A percentile compares a stretch with the other conserved stretches of the same genome.
Conservation (phyloP, 2,113 vertebrate species). For the Ptilorrhoa leucosticta region DNA sequence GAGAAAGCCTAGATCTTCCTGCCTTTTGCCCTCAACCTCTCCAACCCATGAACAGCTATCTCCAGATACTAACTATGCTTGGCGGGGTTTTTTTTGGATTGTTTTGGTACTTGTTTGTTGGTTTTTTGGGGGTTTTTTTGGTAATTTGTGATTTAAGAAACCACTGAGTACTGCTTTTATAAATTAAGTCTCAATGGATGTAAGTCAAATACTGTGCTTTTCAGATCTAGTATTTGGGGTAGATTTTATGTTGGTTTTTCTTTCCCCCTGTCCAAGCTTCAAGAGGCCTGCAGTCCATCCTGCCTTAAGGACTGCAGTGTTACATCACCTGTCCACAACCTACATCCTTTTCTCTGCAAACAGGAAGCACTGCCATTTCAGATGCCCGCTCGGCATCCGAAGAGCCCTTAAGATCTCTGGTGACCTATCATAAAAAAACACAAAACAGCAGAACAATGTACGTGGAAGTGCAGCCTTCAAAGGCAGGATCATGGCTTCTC, state of each 20-base stretch:
- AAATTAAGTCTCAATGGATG: neutral
- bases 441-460: neutral
- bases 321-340: neutral
- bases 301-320: neutral
- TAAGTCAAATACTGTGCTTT: neutral
- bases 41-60: neutral
- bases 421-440: neutral
- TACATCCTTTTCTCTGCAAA: neutral
- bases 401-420: neutral
- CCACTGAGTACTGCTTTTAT: neutral
- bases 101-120: neutral
- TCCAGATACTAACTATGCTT: neutral
- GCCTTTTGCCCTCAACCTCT: neutral
- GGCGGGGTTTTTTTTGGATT: accelerated
- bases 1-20: neutral
- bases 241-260: neutral
- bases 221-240: neutral
- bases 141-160: neutral
- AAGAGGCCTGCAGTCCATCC: neutral
- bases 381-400: neutral
- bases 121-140: no score
- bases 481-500: neutral
- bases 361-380: neutral
- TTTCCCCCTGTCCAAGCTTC: neutral
- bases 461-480: neutral